Evolutionary conservation across 1,140 invertebrate species (phyloP), one percentile per base, ranked within the genome.

Genomic region (Diplogasteroides magnus): DNA sequence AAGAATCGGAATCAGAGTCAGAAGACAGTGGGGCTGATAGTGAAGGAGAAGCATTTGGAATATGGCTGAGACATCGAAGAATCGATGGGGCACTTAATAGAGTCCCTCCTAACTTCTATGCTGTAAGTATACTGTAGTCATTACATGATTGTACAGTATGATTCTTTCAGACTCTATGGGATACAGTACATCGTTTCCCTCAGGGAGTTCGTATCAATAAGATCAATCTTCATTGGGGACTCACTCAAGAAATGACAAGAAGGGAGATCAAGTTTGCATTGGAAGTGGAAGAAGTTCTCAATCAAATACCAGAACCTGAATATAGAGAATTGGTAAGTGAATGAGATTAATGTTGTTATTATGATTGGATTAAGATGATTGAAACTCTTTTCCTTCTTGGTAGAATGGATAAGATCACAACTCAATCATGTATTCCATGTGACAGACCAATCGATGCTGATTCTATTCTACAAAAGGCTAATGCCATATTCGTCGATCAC

Each of bases 241-340:
- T 81, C 2, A 81, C 80, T 15, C 79, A 80, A 71, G 78, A 79
- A 64, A 78, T 78, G 64, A 72, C 66, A 6, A 19, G 94, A 0
- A 93, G 93, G 32, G 97, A 99, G 84, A 85, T 98, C 69, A 99
- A 99, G 86, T 99, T 98, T 86, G 96, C 96, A 0, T 84, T 98
- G 11, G 91, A 93, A 71, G 94, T 98, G 1, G 97, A 99, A 84
- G 92, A 91, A n/a, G 92, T 96, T 3, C 85, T 99, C 27, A 99
- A 98, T 83, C 90, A 90, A 23, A 96, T 98, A 76, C 93, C 94
- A 0, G 92, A 98, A 83, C 96, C 97, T 11, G 96, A 99, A 84
- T 99, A 98, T 85, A 87, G 97, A 56, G 97, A 99, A 83, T 83
- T 99, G 69, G 90, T 68, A 14, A 25, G 59, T 27, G 15, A 14